Conservation (phyloP, 2,888 invertebrate genomes). For the Acrocera orbiculus region DNA sequence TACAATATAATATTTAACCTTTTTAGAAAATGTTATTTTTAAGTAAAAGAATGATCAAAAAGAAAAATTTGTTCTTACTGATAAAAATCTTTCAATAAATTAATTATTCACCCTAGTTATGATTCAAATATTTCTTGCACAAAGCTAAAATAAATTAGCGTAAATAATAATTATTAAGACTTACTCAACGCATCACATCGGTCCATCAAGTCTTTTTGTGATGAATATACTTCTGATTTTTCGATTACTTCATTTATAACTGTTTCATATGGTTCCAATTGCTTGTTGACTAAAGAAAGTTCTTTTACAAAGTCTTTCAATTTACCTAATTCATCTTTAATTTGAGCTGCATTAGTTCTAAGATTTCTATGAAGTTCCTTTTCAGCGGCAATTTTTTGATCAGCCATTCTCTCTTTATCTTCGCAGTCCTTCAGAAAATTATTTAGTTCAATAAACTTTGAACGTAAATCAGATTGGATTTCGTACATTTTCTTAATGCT, state of each 20-base stretch:
- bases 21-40: too few relatives aligned
- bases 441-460: conserved; percentile 26
- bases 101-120: too few relatives aligned
- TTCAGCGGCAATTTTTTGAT: conserved; percentile 21
- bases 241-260: conserved; percentile 25
- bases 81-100: too few relatives aligned
- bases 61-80: too few relatives aligned
- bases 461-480: conserved; percentile 20
- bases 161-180: too few relatives aligned
- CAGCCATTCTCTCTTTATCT: conserved; percentile 22
- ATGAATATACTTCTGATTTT: conserved; percentile 20
- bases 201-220: conserved; percentile 27
- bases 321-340: conserved; percentile 15
- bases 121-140: too few relatives aligned
- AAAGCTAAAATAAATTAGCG: too few relatives aligned
- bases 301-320: conserved; percentile 19
- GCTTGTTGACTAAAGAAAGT: conserved; percentile 19
- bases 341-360: conserved; percentile 16
- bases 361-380: conserved; percentile 18
- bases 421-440: conserved; percentile 27
- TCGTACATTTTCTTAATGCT: conserved; percentile 22
- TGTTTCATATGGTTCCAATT: conserved; percentile 24
- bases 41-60: too few relatives aligned
- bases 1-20: too few relatives aligned
- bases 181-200: conserved; percentile 29